Base-by-base conservation (phyloP, 2,888 invertebrate species). In the Crossocerus cetratus region DNA sequence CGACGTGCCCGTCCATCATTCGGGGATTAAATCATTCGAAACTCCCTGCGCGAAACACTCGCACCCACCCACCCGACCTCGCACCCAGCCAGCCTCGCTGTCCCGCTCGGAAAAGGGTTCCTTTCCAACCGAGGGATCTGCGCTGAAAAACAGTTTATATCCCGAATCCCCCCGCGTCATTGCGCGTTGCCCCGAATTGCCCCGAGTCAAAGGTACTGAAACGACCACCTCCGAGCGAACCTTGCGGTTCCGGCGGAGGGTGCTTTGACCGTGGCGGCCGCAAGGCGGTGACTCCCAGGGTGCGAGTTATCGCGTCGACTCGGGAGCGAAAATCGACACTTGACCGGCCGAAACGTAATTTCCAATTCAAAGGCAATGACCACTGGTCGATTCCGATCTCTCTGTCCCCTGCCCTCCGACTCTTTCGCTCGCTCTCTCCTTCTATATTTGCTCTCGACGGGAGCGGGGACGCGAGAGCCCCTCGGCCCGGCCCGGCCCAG, bases 281-380 rank as follows among this genome's bases (percentile, higher is more conserved):
- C 49, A 49, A 49, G n/a, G n/a, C 5, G 49, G 49, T n/a, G 16
- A 4, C 0, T 16, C 16, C 49, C 0, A n/a, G 49, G 49, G n/a
- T 49, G n/a, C n/a, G 49, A 49, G 49, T 43, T 14, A 62, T 63
- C 57, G 42, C 16, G 65, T 63, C 57, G 42, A 65, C 16, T 58
- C 61, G 58, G 56, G 70, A 68, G 70, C 66, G 86, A 83, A 87
- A 88, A 88, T 88, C 87, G 88, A 84, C 88, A 88, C 87, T 86
- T 86, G 85, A 80, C 77, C 84, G 83, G 77, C 60, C 81, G 77
- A 87, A 87, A 84, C 84, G 88, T 87, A 87, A 89, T 89, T 89
- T 90, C 88, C 88, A 89, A 90, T 89, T 87, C 87, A 89, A 89
- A 88, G 89, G 86, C 86, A 85, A 87, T 87, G 87, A 87, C 86